phyloP scores from a whole-genome alignment of 1,140 invertebrate species.

The Sarcophaga peregrina region DNA sequence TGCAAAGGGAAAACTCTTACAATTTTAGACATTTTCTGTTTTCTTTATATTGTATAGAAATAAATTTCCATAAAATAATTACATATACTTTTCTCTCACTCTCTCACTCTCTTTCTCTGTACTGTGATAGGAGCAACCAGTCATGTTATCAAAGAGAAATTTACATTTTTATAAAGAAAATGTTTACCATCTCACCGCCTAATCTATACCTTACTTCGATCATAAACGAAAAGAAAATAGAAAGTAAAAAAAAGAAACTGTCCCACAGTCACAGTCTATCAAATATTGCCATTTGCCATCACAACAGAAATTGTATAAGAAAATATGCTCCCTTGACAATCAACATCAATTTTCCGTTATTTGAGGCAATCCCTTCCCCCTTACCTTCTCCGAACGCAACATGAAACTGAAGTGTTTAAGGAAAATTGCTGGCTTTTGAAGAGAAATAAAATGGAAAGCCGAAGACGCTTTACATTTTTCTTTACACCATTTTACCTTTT shows the following conservation, averaged over 20 bases:
- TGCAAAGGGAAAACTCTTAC: no score
- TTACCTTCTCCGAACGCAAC: not conserved
- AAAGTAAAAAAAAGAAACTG: not conserved
- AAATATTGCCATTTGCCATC: not conserved
- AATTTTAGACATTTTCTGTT: no score
- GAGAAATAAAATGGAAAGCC: not conserved
- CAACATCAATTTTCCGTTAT: not conserved
- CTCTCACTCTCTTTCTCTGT: no score
- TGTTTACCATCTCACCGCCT: no score
- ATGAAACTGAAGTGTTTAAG: not conserved
- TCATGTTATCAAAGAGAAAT: conserved; percentile 22
- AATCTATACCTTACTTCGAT: no score
- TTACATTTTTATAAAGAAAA: conserved; percentile 37
- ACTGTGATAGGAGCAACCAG: not conserved
- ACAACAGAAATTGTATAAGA: not conserved
- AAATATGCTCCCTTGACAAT: conserved; percentile 32
- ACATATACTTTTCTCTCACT: no score
- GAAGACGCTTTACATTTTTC: no score
- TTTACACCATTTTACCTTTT: no score
- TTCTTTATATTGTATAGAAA: no score
- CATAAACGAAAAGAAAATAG: no score
- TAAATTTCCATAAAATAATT: no score
- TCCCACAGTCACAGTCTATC: not conserved
- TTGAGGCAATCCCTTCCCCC: not conserved
- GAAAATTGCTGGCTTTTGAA: conserved; percentile 32